phyloP scores from a whole-genome alignment of 2,797 vertebrate genomes.

The Acridotheres tristis region DNA sequence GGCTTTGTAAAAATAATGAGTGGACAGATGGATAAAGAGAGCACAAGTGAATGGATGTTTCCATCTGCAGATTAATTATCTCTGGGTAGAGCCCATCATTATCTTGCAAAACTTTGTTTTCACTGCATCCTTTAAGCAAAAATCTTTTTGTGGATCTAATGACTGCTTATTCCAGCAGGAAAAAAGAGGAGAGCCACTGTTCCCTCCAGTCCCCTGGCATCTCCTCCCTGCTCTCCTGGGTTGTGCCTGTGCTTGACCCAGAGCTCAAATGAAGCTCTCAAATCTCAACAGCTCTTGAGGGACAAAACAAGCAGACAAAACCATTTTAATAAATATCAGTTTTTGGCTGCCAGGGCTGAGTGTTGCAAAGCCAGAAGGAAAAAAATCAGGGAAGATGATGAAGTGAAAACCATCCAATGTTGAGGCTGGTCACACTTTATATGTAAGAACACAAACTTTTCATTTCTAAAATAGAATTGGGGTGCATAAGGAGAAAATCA shows the following conservation, averaged over 20 bases:
- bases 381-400: not conserved
- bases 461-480: not conserved
- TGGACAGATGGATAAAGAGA: not conserved
- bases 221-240: not conserved
- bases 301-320: not conserved
- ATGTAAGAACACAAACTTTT: not conserved
- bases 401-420: not conserved
- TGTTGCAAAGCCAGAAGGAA: not conserved
- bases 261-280: not conserved
- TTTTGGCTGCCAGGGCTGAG: not conserved
- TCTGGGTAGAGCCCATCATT: not conserved
- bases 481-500: not conserved
- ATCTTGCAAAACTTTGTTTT: not conserved
- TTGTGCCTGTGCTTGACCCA: not conserved
- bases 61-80: not conserved
- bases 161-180: not conserved
- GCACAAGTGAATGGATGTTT: not conserved
- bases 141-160: not conserved
- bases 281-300: not conserved
- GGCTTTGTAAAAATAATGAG: not conserved
- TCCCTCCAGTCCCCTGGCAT: not conserved
- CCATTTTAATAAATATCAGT: not conserved
- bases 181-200: not conserved
- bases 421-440: not conserved
- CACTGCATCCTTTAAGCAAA: not conserved